Percentiles rank a stretch among this genome's conserved stretches.
These are phyloP conservation scores for Schlechtendalia chinensis DNA, from an alignment of 1,140 invertebrate species.

Conservation along the genomic window DNA sequence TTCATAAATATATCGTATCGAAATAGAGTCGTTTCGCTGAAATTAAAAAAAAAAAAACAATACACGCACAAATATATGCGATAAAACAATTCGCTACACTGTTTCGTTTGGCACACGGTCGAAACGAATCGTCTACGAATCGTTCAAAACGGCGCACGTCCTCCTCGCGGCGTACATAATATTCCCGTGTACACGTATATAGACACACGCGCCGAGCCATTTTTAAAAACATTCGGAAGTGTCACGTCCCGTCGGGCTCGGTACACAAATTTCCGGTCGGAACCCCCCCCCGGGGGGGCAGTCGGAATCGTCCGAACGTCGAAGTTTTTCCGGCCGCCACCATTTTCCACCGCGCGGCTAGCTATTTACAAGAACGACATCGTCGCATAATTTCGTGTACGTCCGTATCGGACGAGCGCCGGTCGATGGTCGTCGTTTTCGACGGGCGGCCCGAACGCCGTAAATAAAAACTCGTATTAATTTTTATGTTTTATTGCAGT, in stretches of 20 bases:
- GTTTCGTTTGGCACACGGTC: too few relatives aligned
- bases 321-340: background rate
- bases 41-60: too few relatives aligned
- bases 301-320: background rate
- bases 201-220: too few relatives aligned
- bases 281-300: background rate
- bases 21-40: too few relatives aligned
- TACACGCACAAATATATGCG: too few relatives aligned
- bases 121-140: too few relatives aligned
- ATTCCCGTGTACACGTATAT: too few relatives aligned
- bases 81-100: too few relatives aligned
- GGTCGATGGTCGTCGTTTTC: constrained; percentile 4
- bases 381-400: background rate
- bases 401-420: background rate
- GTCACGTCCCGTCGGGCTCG: background rate
- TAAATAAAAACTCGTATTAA: constrained; percentile 34
- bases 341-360: too few relatives aligned
- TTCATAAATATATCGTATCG: background rate
- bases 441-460: background rate
- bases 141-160: too few relatives aligned
- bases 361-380: too few relatives aligned
- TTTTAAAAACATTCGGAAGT: background rate
- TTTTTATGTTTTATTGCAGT: constrained; percentile 38
- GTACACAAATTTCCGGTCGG: background rate
- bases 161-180: too few relatives aligned